phyloP scores from a whole-genome alignment of 2,797 vertebrate species.

The Bryconaethiops microstoma region DNA sequence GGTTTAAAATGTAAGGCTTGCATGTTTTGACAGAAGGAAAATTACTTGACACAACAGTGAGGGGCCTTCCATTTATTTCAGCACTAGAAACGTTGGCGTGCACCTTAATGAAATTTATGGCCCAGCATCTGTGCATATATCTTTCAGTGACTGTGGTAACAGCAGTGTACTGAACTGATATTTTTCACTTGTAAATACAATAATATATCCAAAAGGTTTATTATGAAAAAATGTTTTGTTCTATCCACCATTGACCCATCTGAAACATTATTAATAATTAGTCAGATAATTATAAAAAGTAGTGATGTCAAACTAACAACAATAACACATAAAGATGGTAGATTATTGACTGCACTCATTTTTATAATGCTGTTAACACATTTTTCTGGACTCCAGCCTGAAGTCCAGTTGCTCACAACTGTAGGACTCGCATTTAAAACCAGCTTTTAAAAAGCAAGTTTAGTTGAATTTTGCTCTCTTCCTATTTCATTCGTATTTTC shows the following conservation, averaged over 20 bases:
- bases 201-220: background rate
- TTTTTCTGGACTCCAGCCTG: no score
- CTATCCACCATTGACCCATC: background rate
- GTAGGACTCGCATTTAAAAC: no score
- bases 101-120: background rate
- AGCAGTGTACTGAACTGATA: background rate
- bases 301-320: no score
- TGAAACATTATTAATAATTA: background rate
- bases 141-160: background rate
- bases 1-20: slow-evolving; percentile 6
- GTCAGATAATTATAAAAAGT: no score
- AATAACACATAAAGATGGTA: no score
- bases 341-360: no score
- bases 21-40: slow-evolving; percentile 4
- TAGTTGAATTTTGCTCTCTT: no score
- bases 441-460: no score
- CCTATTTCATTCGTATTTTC: no score
- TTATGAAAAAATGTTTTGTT: background rate
- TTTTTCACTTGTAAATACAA: background rate
- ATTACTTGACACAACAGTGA: background rate
- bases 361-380: no score
- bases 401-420: no score
- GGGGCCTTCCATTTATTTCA: slow-evolving; percentile 3
- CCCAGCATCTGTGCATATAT: background rate
- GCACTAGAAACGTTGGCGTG: background rate